Evolutionary conservation across 2,113 vertebrate species (phyloP), one percentile per base, ranked within the genome.

Genomic region (Hippocampus comes): DNA sequence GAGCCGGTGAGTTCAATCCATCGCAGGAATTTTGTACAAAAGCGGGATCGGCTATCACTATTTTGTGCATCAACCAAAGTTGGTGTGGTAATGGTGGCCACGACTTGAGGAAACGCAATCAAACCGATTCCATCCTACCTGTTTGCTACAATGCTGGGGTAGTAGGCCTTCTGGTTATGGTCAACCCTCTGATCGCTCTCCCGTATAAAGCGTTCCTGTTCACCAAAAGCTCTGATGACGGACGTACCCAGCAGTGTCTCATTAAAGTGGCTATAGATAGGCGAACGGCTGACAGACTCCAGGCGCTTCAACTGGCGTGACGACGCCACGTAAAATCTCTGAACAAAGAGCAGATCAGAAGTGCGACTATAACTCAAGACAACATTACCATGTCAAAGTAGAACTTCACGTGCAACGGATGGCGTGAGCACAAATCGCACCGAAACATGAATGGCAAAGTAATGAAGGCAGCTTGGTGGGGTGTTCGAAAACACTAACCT

Each of bases 161-260:
- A 99, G 74, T 99, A 99, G 21, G 96, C 96, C 84, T 94, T 96
- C 91, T 99, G 97, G 81, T 98, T 99, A 80, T 95, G 93, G 70
- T 99, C 97, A 80, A 99, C 95, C 20, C 94, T 92, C 60, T 79
- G 61, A 86, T 99, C 95, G 0, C 95, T 98, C 87, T 95, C 93
- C 10, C 2, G 63, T 77, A 98, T 95, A 76, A 99, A 99, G 9
- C 95, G 94, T 0, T 92, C 77, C 90, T 99, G 94, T 61, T 96
- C 95, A 10, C 92, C 89, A 0, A 97, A 99, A 73, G 97, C 96
- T 0, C 97, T 90, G 82, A 99, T 99, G 63, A 98, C 94, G 0
- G 95, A 95, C 72, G 95, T 95, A 0, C 97, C 97, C 90, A 98
- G 91, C 43, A 99, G 86, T 0, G 97, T 98, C 87, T 99, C 96